Percentiles rank a stretch among this genome's conserved stretches.
These are phyloP conservation scores for Tachina lurida DNA, from an alignment of 2,888 invertebrate genomes.

Conservation along the genomic window DNA sequence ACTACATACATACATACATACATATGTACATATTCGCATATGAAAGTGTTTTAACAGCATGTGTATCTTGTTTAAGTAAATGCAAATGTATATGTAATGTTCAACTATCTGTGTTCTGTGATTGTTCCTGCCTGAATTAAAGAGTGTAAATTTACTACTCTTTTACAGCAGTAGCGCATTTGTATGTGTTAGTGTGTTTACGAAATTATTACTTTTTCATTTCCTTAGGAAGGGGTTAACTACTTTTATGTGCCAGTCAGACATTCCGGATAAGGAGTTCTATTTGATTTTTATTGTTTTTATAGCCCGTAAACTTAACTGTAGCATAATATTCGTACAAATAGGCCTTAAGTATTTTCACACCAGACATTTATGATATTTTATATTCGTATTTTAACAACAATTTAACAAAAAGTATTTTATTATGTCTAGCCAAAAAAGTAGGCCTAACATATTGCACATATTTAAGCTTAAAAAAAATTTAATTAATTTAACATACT, in stretches of 20 bases:
- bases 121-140: slow-evolving; percentile 51
- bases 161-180: slow-evolving; percentile 20
- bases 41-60: slow-evolving; percentile 57
- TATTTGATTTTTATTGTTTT: slow-evolving; percentile 67
- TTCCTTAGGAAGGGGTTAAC: slow-evolving; percentile 18
- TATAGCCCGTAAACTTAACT: slow-evolving; percentile 42
- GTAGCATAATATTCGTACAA: slow-evolving; percentile 44
- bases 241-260: slow-evolving; percentile 27
- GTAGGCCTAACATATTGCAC: slow-evolving; percentile 59
- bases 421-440: slow-evolving; percentile 65
- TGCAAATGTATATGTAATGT: slow-evolving; percentile 43
- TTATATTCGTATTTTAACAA: slow-evolving; percentile 28
- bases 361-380: slow-evolving; percentile 28
- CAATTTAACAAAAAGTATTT: slow-evolving; percentile 37
- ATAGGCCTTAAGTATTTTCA: slow-evolving; percentile 58
- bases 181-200: slow-evolving; percentile 23
- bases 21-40: slow-evolving; percentile 2
- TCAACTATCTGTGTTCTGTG: slow-evolving; percentile 64
- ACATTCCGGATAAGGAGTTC: slow-evolving; percentile 43
- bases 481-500: slow-evolving; percentile 67
- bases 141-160: slow-evolving; percentile 63
- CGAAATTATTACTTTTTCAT: slow-evolving; percentile 38
- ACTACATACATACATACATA: slow-evolving; percentile 1
- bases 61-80: slow-evolving; percentile 53
- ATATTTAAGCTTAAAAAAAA: slow-evolving; percentile 10